These are phyloP conservation scores for Drosophila mimetica DNA, from an alignment of 2,888 invertebrate genomes.

Conservation along the genomic window DNA sequence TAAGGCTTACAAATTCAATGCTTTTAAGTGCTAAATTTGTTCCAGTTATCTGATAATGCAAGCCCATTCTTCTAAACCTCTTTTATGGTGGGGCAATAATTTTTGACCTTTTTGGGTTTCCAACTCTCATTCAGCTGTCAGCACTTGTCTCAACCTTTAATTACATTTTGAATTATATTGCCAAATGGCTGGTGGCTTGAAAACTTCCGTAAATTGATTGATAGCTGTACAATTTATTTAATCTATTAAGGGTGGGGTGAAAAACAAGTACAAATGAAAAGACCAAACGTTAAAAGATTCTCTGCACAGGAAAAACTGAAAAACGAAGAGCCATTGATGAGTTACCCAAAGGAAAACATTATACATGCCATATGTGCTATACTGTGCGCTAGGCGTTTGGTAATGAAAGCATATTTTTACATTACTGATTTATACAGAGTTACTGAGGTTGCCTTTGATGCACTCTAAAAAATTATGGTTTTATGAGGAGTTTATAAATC, in stretches of 20 bases:
- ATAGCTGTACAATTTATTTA: slow-evolving; percentile 55
- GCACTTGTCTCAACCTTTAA: slow-evolving; percentile 37
- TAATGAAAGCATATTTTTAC: slow-evolving; percentile 78
- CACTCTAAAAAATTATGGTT: background rate
- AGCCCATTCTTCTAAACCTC: slow-evolving; percentile 1
- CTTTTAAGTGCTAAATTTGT: slow-evolving; percentile 6
- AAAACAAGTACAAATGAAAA: slow-evolving; percentile 32
- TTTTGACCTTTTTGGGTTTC: slow-evolving; percentile 16
- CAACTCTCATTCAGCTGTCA: slow-evolving; percentile 38
- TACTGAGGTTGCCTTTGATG: slow-evolving; percentile 18
- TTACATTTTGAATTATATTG: slow-evolving; percentile 24
- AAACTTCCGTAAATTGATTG: slow-evolving; percentile 61
- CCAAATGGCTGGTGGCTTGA: slow-evolving; percentile 9
- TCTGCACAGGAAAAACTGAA: slow-evolving; percentile 18
- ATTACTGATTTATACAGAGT: slow-evolving; percentile 57
- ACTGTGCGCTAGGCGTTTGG: slow-evolving; percentile 63
- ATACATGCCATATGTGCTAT: slow-evolving; percentile 52
- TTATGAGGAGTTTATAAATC: no score
- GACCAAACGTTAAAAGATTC: slow-evolving; percentile 32
- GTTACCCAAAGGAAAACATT: slow-evolving; percentile 36
- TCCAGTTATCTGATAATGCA: slow-evolving; percentile 2
- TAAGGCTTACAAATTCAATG: background rate
- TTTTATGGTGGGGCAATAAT: slow-evolving; percentile 1
- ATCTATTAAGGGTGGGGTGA: slow-evolving; percentile 7
- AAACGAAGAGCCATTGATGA: background rate